phyloP scores from a whole-genome alignment of 2,888 invertebrate genomes.

The Eilema sororculum region DNA sequence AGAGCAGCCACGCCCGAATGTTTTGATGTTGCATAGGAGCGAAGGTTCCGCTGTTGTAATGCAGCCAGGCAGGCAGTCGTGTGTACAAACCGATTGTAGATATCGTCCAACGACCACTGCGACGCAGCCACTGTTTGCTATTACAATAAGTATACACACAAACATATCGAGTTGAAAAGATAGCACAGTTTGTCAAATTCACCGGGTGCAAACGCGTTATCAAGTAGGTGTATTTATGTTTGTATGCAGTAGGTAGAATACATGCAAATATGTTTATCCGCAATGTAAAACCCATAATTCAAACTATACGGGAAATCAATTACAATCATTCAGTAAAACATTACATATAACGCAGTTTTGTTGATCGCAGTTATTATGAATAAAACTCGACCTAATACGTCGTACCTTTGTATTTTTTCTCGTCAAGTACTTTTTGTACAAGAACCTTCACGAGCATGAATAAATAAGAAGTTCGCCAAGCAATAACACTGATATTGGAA shows the following conservation, averaged over 20 bases:
- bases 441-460: neutral
- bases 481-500: neutral
- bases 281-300: neutral
- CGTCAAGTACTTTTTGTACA: neutral
- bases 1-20: constrained; percentile 73
- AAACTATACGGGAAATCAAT: neutral
- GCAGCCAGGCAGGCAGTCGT: constrained; percentile 39
- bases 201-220: neutral
- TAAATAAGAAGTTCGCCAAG: neutral
- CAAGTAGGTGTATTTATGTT: too few species aligned
- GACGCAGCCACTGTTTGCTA: constrained; percentile 14
- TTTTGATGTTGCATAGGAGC: constrained; percentile 62
- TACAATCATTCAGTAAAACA: neutral
- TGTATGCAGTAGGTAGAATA: too few species aligned
- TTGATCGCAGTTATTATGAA: neutral
- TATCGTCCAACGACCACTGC: constrained; percentile 63
- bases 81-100: constrained; percentile 41
- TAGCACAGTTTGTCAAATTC: neutral
- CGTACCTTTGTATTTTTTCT: neutral
- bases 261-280: neutral
- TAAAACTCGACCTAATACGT: neutral
- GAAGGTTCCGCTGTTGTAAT: constrained; percentile 37
- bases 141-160: constrained; percentile 7
- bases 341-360: too few species aligned
- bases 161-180: neutral